These are phyloP conservation scores for Calameuta pallipes DNA, from an alignment of 2,888 invertebrate species.

Conservation along the genomic window DNA sequence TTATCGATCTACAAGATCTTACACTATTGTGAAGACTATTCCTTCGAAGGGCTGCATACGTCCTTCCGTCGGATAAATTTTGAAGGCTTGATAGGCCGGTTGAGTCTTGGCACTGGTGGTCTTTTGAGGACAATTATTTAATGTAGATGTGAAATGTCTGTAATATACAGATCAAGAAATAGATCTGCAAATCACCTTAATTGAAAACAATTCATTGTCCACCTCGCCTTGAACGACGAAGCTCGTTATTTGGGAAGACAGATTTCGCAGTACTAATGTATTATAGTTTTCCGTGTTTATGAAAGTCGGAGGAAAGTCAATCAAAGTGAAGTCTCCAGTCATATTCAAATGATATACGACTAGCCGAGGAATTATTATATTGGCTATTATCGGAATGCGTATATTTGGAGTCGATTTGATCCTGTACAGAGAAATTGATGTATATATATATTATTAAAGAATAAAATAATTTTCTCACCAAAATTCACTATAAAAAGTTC, in stretches of 20 bases:
- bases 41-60: slow-evolving; percentile 54
- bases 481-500: slow-evolving; percentile 62
- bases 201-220: slow-evolving; percentile 49
- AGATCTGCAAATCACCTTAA: slow-evolving; percentile 35
- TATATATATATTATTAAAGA: background rate
- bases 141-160: background rate
- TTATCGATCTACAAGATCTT: slow-evolving; percentile 16
- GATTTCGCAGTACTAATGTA: slow-evolving; percentile 63
- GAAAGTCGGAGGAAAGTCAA: slow-evolving; percentile 65
- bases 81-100: slow-evolving; percentile 44
- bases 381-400: slow-evolving; percentile 38
- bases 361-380: slow-evolving; percentile 59
- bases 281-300: slow-evolving; percentile 56
- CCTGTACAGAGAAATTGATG: slow-evolving; percentile 28
- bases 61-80: slow-evolving; percentile 51
- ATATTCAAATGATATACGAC: slow-evolving; percentile 59
- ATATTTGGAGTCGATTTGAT: slow-evolving; percentile 48
- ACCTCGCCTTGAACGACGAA: slow-evolving; percentile 63
- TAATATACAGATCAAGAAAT: background rate
- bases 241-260: slow-evolving; percentile 60
- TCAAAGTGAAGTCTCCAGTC: slow-evolving; percentile 60
- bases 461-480: slow-evolving; percentile 53
- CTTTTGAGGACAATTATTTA: slow-evolving; percentile 14
- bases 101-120: slow-evolving; percentile 35
- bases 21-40: slow-evolving; percentile 52